Base-by-base conservation (phyloP, 1,140 invertebrate species). In the Drosophila busckii region DNA sequence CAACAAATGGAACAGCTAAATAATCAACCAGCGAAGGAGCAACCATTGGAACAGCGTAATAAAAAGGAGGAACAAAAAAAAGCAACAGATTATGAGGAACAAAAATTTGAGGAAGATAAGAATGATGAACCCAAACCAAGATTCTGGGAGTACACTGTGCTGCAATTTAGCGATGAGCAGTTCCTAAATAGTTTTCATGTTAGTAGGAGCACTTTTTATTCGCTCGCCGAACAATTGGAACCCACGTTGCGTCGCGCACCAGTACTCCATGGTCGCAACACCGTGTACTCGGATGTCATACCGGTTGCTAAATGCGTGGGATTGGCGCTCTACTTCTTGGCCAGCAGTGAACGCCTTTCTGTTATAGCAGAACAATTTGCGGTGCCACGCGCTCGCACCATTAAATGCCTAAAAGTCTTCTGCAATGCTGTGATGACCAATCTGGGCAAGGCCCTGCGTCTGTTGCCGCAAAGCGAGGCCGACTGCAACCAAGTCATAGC, bases 101-200 rank as follows among this genome's bases (percentile, higher is more conserved):
- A n/a, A n/a, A n/a, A n/a, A n/a, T n/a, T n/a, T n/a, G n/a, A n/a
- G n/a, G n/a, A n/a, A n/a, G n/a, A n/a, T n/a, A n/a, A n/a, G n/a
- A n/a, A n/a, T n/a, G n/a, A n/a, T n/a, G n/a, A n/a, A n/a, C n/a
- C 12, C n/a, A 29, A 5, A 37, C 37, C 0, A 19, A 52, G 8
- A n/a, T 69, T 85, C 31, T 65, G 62, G 38, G 61, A 70, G 41
- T 42, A 61, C 16, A 26, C 28, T 3, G 31, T 70, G 20, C 52
- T 55, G 0, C 20, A 34, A 2, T 40, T 49, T 5, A 58, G 56
- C 10, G 63, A 85, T 17, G 61, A 65, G 6, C 34, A 85, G 28
- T 86, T 85, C 37, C 44, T 86, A 0, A 52, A 61, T 15, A 64
- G 40, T 9, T 49, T 86, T 6, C 84, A 73, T 28, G 80, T 86